Conservation (phyloP, 2,113 vertebrate genomes). For the Gadus chalcogrammus region DNA sequence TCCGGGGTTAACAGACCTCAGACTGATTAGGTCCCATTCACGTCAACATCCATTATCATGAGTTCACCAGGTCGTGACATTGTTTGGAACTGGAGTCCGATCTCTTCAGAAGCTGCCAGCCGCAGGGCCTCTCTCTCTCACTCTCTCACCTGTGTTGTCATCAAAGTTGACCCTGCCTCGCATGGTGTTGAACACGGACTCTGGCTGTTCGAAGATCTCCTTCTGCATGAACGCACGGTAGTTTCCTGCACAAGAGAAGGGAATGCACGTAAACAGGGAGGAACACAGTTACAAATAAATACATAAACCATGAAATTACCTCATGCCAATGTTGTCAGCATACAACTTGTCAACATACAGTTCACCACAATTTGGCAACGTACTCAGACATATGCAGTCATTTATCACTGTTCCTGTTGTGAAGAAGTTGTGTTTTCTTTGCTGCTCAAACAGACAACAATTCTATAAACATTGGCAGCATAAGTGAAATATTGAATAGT, state of each 20-base stretch:
- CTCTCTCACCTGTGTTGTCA: conserved; percentile 85
- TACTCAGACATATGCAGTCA: not conserved
- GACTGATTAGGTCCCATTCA: no score
- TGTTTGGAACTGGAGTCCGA: no score
- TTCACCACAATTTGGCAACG: conserved; percentile 6
- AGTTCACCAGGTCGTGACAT: no score
- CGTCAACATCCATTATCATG: no score
- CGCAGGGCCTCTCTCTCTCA: no score
- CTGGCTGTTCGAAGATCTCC: conserved; percentile 98
- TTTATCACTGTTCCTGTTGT: not conserved
- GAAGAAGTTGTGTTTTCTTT: not conserved
- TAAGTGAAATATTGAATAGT: conserved; percentile 28
- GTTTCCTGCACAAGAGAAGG: conserved; percentile 76
- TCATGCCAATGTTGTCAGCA: conserved; percentile 5
- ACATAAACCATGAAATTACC: conserved; percentile 1
- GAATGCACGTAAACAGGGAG: not conserved
- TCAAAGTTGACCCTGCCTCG: conserved; percentile 97
- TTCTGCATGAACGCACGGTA: conserved; percentile 99
- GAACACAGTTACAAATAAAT: conserved; percentile 26
- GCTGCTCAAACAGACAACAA: no score
- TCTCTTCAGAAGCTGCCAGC: no score
- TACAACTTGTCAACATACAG: not conserved
- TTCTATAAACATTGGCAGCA: conserved; percentile 29
- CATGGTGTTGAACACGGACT: conserved; percentile 98
- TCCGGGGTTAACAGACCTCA: no score